phyloP scores from a whole-genome alignment of 2,888 invertebrate species.

The Netelia melanura region DNA sequence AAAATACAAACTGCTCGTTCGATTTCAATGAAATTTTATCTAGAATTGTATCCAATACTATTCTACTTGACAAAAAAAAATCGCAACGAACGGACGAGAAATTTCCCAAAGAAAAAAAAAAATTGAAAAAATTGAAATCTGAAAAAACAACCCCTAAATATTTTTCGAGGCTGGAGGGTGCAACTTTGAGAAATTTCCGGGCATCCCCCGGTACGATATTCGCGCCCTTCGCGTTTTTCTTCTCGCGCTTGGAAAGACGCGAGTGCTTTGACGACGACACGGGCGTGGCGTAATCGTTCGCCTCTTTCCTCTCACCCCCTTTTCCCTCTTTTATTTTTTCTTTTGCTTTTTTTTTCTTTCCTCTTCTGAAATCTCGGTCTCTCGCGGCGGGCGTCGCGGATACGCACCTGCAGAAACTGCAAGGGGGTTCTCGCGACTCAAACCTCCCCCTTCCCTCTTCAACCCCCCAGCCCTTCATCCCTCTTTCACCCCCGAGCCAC shows the following conservation, averaged over 20 bases:
- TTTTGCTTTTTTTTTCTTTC: conserved; percentile 40
- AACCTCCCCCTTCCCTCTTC: conserved; percentile 5
- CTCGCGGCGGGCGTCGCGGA: conserved; percentile 66
- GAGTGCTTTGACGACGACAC: conserved; percentile 52
- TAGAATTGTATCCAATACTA: too few relatives aligned
- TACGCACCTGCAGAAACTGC: conserved; percentile 63
- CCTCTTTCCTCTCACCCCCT: conserved; percentile 34
- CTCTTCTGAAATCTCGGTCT: conserved; percentile 53
- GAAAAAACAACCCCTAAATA: not conserved
- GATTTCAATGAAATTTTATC: too few relatives aligned
- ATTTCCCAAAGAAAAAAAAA: too few relatives aligned
- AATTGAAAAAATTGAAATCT: too few relatives aligned
- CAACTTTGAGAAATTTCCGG: conserved; percentile 27
- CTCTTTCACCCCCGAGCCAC: conserved; percentile 36
- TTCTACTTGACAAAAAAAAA: too few relatives aligned
- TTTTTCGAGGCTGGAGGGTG: not conserved
- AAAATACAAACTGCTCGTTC: not conserved
- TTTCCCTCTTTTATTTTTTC: not conserved
- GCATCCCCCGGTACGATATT: conserved; percentile 48
- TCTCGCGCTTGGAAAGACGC: conserved; percentile 53
- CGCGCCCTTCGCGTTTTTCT: conserved; percentile 31
- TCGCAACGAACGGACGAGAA: too few relatives aligned
- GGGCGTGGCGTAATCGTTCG: conserved; percentile 61
- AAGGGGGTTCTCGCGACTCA: not conserved
- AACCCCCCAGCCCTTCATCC: conserved; percentile 2